These are phyloP conservation scores for Panthera tigris DNA, from an alignment of 2,113 vertebrate genomes.

Conservation along the genomic window DNA sequence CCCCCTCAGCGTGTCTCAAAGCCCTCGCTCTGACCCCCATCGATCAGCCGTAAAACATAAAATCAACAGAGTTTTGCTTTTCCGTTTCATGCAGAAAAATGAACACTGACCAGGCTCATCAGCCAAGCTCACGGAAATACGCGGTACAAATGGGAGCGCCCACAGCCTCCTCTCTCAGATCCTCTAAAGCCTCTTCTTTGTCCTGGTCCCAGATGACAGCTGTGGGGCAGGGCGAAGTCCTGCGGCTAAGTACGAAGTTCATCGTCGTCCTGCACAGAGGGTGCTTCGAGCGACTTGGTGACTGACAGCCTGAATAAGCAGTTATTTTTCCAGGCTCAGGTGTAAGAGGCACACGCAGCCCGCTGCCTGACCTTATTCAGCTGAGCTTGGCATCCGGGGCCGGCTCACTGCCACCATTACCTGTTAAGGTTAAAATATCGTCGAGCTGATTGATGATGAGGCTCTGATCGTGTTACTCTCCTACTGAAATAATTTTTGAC, in stretches of 20 bases:
- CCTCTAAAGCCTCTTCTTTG: conserved; percentile 50
- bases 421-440: conserved; percentile 68
- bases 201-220: conserved; percentile 18
- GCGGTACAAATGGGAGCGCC: background rate
- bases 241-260: conserved; percentile 55
- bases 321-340: conserved; percentile 52
- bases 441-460: conserved; percentile 66
- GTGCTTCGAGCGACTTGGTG: background rate
- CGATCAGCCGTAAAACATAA: conserved; percentile 61
- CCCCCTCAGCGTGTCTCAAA: conserved; percentile 46
- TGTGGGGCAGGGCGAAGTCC: conserved; percentile 60
- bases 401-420: conserved; percentile 35
- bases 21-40: conserved; percentile 61
- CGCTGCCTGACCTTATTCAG: conserved; percentile 35
- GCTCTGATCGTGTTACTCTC: conserved; percentile 31
- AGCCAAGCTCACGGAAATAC: background rate
- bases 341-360: background rate
- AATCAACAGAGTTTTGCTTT: conserved; percentile 66
- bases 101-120: conserved; percentile 23
- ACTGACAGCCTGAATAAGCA: conserved; percentile 71
- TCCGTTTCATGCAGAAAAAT: conserved; percentile 63
- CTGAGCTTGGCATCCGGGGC: conserved; percentile 29
- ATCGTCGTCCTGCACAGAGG: background rate
- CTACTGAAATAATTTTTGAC: conserved; percentile 62
- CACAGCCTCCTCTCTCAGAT: background rate